These are phyloP conservation scores for Octodonta nipae DNA, from an alignment of 2,888 invertebrate species.

Conservation along the genomic window DNA sequence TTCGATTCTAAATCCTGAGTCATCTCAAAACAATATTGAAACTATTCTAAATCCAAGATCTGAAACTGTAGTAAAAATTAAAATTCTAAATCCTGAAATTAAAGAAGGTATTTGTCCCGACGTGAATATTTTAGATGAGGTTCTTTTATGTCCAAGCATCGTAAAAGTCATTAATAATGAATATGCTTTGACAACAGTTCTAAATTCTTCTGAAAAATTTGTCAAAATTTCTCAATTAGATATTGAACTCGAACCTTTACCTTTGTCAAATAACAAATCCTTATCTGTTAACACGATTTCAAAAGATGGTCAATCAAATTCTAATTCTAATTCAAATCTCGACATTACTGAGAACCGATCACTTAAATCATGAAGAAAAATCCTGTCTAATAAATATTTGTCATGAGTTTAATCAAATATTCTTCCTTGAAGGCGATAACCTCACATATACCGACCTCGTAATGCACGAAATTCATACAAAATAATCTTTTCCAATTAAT, in stretches of 20 bases:
- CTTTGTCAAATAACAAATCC: background rate
- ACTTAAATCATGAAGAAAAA: constrained; percentile 20
- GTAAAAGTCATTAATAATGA: constrained; percentile 5
- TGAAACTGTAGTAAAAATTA: constrained; percentile 15
- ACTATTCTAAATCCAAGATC: constrained; percentile 10
- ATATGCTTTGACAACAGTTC: constrained; percentile 9
- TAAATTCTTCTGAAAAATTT: constrained; percentile 7
- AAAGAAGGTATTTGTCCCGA: constrained; percentile 14
- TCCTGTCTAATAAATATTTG: constrained; percentile 15
- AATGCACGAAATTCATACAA: constrained; percentile 17
- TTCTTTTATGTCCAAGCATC: constrained; percentile 9
- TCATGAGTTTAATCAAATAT: constrained; percentile 18
- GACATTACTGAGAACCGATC: constrained; percentile 11
- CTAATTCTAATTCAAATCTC: background rate
- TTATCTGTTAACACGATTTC: background rate
- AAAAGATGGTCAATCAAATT: background rate
- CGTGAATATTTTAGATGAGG: constrained; percentile 8
- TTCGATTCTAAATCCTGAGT: constrained; percentile 1
- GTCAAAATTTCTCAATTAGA: constrained; percentile 4
- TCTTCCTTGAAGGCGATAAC: constrained; percentile 17
- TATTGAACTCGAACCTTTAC: background rate
- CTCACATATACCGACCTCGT: constrained; percentile 15
- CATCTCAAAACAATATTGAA: constrained; percentile 1
- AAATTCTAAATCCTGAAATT: constrained; percentile 11
- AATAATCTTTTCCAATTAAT: constrained; percentile 13